These are phyloP conservation scores for Amiota minor DNA, from an alignment of 2,888 invertebrate genomes.

Conservation along the genomic window DNA sequence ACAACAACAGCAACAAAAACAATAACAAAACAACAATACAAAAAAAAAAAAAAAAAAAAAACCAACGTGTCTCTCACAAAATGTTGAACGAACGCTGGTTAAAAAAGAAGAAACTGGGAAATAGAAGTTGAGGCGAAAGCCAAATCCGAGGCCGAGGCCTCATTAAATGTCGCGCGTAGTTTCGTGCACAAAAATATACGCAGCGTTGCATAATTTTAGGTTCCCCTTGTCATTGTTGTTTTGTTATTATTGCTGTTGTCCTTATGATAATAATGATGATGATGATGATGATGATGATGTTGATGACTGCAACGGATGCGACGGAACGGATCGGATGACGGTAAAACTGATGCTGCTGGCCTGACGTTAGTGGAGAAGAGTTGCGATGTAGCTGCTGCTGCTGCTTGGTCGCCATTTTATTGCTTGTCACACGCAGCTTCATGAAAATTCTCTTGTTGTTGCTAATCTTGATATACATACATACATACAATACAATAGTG, in stretches of 20 bases:
- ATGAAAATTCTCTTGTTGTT: constrained; percentile 39
- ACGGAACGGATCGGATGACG: constrained; percentile 18
- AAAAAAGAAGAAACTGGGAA: not conserved
- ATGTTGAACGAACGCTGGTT: not conserved
- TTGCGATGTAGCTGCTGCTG: constrained; percentile 18
- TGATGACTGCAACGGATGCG: constrained; percentile 40
- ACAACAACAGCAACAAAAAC: constrained; percentile 8
- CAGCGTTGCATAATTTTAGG: constrained; percentile 66
- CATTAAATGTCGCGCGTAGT: constrained; percentile 28
- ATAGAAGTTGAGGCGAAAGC: not conserved
- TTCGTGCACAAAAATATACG: constrained; percentile 15
- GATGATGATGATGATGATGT: no score
- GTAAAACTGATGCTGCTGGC: no score
- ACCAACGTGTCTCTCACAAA: constrained; percentile 6
- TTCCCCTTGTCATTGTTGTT: constrained; percentile 54
- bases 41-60: not conserved
- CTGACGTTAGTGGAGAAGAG: not conserved
- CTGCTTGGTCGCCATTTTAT: constrained; percentile 41
- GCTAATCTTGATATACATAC: constrained; percentile 27
- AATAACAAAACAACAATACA: constrained; percentile 8
- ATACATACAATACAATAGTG: no score
- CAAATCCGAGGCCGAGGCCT: not conserved
- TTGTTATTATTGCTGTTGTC: no score
- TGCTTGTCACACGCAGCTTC: constrained; percentile 54
- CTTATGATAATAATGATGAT: constrained; percentile 30